These are phyloP conservation scores for Atta colombica DNA, from an alignment of 1,140 invertebrate genomes.

Conservation along the genomic window DNA sequence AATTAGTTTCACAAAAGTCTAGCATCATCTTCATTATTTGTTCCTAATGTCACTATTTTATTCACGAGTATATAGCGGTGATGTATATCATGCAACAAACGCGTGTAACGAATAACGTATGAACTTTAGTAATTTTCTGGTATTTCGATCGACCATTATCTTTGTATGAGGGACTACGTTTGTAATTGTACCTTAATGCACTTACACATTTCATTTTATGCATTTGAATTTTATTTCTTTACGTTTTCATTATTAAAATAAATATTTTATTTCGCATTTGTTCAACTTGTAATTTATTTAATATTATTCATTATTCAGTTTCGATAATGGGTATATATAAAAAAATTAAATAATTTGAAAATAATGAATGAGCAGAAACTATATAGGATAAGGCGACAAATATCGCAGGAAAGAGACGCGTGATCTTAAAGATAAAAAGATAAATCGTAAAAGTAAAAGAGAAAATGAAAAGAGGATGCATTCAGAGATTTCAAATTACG, in stretches of 20 bases:
- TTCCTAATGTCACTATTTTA: neutral
- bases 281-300: neutral
- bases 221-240: constrained; percentile 12
- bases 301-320: neutral
- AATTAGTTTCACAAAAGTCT: neutral
- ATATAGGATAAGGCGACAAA: neutral
- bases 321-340: neutral
- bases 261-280: neutral
- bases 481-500: neutral
- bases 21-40: neutral
- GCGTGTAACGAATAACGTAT: constrained; percentile 32
- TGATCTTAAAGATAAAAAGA: too few relatives aligned
- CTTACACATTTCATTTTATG: neutral
- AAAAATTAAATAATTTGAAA: neutral
- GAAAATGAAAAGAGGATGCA: neutral
- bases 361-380: neutral
- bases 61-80: neutral
- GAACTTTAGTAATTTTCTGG: neutral
- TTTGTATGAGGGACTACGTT: neutral
- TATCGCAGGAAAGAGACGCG: too few relatives aligned
- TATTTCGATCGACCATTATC: neutral
- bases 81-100: neutral
- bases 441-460: neutral
- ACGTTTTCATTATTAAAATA: neutral
- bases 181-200: neutral